phyloP scores from a whole-genome alignment of 2,113 vertebrate genomes.

The Phalacrocorax aristotelis region DNA sequence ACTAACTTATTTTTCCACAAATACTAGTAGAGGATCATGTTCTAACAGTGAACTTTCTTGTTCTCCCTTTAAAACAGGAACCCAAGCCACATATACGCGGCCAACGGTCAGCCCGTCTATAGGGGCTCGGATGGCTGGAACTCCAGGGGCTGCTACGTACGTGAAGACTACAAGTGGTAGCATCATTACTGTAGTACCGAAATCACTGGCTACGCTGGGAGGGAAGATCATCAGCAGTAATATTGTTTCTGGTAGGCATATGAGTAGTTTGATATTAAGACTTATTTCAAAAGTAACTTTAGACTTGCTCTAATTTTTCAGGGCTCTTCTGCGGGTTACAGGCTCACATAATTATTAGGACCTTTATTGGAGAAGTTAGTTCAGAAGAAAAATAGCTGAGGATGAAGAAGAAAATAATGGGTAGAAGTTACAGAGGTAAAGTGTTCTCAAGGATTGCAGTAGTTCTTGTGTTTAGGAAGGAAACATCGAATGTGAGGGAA shows the following conservation, averaged over 20 bases:
- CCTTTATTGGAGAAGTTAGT: not conserved
- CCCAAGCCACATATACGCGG: conserved; percentile 89
- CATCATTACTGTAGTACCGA: conserved; percentile 98
- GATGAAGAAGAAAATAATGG: not conserved
- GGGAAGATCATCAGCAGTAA: conserved; percentile 98
- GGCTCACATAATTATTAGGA: not conserved
- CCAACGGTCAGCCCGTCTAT: conserved; percentile 86
- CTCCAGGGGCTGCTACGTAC: conserved; percentile 89
- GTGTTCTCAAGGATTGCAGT: not conserved
- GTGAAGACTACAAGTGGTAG: conserved; percentile 98
- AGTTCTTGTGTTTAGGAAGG: not conserved
- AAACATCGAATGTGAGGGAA: not conserved
- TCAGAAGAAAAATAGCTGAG: not conserved
- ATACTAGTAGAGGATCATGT: not conserved
- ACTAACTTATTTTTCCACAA: not conserved
- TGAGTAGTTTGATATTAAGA: not conserved
- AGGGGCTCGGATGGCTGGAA: conserved; percentile 85
- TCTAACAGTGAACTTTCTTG: not conserved
- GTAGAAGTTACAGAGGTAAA: not conserved
- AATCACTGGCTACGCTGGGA: conserved; percentile 92
- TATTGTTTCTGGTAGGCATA: conserved; percentile 90
- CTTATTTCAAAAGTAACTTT: not conserved
- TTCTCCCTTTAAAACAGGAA: conserved; percentile 66
- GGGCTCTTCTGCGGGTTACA: not conserved
- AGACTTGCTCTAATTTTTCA: not conserved